These are phyloP conservation scores for Diprion similis DNA, from an alignment of 1,140 invertebrate genomes.

Conservation along the genomic window DNA sequence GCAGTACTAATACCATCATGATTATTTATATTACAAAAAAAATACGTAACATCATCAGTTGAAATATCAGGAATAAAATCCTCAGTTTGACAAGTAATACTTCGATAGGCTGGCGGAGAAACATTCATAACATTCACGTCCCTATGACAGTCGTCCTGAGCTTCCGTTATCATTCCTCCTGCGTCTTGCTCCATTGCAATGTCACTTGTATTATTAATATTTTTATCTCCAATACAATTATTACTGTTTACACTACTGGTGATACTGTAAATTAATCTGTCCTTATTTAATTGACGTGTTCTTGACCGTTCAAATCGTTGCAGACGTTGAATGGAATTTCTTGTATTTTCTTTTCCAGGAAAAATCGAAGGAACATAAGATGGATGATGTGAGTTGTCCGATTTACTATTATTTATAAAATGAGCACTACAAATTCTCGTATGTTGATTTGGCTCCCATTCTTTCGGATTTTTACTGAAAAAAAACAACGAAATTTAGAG, in stretches of 20 bases:
- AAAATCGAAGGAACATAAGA: constrained; percentile 27
- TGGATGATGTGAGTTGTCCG: constrained; percentile 20
- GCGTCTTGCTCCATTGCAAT: neutral
- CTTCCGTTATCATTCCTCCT: no score
- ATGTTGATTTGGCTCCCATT: constrained; percentile 18
- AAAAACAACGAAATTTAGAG: constrained; percentile 8
- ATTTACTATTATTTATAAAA: constrained; percentile 24
- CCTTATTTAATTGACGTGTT: no score
- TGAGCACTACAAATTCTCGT: constrained; percentile 23
- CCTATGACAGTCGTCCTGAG: neutral
- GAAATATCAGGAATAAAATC: neutral
- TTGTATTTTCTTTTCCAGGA: constrained; percentile 16
- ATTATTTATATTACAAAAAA: constrained; percentile 21
- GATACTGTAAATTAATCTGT: no score
- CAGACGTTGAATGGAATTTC: neutral
- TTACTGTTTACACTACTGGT: neutral
- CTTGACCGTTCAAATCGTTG: neutral
- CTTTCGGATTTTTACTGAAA: constrained; percentile 19
- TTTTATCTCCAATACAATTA: neutral
- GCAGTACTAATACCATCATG: constrained; percentile 22
- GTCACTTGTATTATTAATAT: neutral
- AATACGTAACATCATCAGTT: constrained; percentile 10
- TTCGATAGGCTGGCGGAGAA: constrained; percentile 3
- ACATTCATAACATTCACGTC: neutral
- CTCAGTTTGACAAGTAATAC: constrained; percentile 25